Conservation (phyloP, 2,113 vertebrate species). For the Aramus guarauna region DNA sequence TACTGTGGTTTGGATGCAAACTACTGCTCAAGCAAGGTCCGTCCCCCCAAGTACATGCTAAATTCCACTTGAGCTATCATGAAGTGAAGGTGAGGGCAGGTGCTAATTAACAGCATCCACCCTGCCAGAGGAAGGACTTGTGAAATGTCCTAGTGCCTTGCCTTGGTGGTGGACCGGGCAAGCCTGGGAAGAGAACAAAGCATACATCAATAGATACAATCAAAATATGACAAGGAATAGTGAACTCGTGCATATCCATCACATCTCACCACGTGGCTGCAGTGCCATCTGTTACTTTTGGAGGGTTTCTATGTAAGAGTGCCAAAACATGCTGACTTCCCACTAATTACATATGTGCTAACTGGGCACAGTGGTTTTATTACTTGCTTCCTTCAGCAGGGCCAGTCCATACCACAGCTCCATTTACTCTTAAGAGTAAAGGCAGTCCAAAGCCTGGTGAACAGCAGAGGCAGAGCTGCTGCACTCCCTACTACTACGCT, state of each 20-base stretch:
- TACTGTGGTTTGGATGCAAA: not conserved
- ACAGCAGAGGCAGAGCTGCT: not conserved
- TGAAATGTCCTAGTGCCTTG: not conserved
- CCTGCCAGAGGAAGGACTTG: not conserved
- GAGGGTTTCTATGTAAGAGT: fast-evolving
- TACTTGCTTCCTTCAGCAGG: not conserved
- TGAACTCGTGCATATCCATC: too few species aligned
- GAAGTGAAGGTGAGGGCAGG: not conserved
- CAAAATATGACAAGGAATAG: not conserved
- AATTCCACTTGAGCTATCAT: not conserved
- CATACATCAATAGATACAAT: too few species aligned
- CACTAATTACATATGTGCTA: not conserved
- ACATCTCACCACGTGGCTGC: fast-evolving
- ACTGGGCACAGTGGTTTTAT: not conserved
- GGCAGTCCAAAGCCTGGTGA: too few species aligned
- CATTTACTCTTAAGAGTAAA: too few species aligned
- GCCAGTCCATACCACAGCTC: too few species aligned
- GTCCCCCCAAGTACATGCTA: fast-evolving
- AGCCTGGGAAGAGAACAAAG: not conserved
- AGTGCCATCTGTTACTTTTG: not conserved
- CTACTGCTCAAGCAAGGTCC: not conserved
- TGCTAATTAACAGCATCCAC: not conserved
- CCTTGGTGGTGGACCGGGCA: fast-evolving
- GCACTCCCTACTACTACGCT: not conserved
- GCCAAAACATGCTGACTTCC: not conserved